Conservation (phyloP, 2,888 invertebrate species). For the Eupsilia transversa region DNA sequence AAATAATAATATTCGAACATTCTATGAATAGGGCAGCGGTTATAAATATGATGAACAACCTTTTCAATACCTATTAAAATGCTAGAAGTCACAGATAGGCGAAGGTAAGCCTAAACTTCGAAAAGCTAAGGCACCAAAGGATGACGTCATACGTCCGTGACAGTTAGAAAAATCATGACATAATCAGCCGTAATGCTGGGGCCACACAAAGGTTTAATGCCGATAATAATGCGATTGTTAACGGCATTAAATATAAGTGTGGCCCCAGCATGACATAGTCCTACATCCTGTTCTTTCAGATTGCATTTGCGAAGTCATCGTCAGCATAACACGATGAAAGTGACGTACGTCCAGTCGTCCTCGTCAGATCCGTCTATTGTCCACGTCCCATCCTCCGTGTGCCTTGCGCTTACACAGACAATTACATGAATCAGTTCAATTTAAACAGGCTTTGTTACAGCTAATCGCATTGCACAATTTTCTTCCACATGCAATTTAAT, state of each 20-base stretch:
- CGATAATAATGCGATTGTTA: background rate
- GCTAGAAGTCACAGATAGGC: background rate
- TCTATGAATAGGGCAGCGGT: too few species aligned
- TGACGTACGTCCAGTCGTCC: background rate
- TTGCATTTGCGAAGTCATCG: background rate
- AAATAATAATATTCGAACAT: too few species aligned
- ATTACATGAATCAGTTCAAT: background rate
- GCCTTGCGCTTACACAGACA: background rate
- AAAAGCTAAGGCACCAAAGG: background rate
- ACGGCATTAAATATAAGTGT: background rate
- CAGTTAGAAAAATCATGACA: conserved; percentile 22
- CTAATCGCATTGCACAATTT: background rate
- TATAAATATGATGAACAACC: background rate
- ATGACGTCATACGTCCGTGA: conserved; percentile 17
- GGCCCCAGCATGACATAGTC: background rate
- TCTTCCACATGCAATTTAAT: background rate
- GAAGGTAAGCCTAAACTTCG: conserved; percentile 9
- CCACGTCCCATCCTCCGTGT: background rate
- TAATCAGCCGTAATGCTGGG: background rate
- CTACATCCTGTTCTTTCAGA: background rate
- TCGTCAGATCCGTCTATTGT: background rate
- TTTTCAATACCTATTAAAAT: conserved; percentile 7
- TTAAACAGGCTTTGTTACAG: background rate
- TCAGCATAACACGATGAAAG: background rate
- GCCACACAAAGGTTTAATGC: background rate